Conservation (phyloP, 1,140 invertebrate genomes). For the Coelopa frigida region DNA sequence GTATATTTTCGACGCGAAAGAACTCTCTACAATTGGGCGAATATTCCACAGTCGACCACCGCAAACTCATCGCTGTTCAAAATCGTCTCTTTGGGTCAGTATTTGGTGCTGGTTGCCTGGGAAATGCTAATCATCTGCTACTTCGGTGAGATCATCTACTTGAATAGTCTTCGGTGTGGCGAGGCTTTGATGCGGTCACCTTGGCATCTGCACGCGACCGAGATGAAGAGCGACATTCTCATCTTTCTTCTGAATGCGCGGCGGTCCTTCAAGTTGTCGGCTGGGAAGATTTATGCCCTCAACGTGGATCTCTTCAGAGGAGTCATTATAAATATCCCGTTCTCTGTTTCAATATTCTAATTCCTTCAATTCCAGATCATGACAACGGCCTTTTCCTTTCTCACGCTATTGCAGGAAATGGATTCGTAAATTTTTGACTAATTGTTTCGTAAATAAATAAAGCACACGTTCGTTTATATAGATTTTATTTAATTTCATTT, state of each 20-base stretch:
- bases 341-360: not conserved
- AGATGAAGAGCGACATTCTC: conserved; percentile 27
- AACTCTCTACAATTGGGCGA: not conserved
- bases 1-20: not conserved
- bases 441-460: conserved; percentile 6
- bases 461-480: not conserved
- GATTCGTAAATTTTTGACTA: no score
- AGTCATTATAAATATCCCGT: conserved; percentile 18
- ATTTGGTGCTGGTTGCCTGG: conserved; percentile 26
- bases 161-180: conserved; percentile 35
- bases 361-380: conserved; percentile 25
- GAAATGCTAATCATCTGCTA: conserved; percentile 40
- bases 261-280: conserved; percentile 27
- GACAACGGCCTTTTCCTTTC: conserved; percentile 37
- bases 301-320: conserved; percentile 32
- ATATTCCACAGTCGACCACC: conserved; percentile 18
- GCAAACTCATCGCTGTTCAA: conserved; percentile 31
- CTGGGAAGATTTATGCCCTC: conserved; percentile 31
- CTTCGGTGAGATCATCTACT: conserved; percentile 31
- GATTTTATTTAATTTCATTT: not conserved
- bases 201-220: conserved; percentile 30
- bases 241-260: conserved; percentile 29
- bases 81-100: conserved; percentile 31
- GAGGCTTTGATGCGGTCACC: conserved; percentile 33
- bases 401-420: conserved; percentile 36